Evolutionary conservation across 2,797 vertebrate species (phyloP).

Genomic region (Lithobates pipiens): DNA sequence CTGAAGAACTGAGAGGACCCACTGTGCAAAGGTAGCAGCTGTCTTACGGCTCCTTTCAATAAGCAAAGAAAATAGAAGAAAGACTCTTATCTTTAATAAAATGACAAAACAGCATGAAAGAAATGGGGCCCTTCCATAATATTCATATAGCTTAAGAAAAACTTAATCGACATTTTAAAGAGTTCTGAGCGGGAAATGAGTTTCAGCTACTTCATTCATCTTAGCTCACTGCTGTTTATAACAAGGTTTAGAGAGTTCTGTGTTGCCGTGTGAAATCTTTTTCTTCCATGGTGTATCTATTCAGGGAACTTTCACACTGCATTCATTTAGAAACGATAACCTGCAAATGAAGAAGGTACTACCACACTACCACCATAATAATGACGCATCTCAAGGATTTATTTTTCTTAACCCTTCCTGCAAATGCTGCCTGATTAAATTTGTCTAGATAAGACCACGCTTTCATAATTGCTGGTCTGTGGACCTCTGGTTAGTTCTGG

Average conservation of each 20-base stretch:
- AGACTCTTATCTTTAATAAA: conserved; percentile 41
- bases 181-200: conserved; percentile 21
- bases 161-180: conserved; percentile 8
- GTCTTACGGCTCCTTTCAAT: conserved; percentile 35
- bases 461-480: too few relatives aligned
- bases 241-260: neutral
- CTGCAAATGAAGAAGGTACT: conserved; percentile 5
- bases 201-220: neutral
- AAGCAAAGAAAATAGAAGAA: conserved; percentile 43
- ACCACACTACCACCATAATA: conserved; percentile 7
- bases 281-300: neutral
- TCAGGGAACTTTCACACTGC: neutral
- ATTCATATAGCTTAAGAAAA: conserved; percentile 27
- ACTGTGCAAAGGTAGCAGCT: conserved; percentile 38
- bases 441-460: neutral
- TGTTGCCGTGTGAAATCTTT: neutral
- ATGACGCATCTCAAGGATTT: conserved; percentile 11
- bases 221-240: conserved; percentile 22
- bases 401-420: neutral
- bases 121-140: conserved; percentile 11
- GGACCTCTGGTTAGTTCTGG: too few relatives aligned
- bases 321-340: conserved; percentile 17
- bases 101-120: conserved; percentile 29
- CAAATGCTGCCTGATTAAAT: neutral
- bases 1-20: neutral